phyloP scores from a whole-genome alignment of 2,888 invertebrate genomes.

The Chrysodeixis includens region DNA sequence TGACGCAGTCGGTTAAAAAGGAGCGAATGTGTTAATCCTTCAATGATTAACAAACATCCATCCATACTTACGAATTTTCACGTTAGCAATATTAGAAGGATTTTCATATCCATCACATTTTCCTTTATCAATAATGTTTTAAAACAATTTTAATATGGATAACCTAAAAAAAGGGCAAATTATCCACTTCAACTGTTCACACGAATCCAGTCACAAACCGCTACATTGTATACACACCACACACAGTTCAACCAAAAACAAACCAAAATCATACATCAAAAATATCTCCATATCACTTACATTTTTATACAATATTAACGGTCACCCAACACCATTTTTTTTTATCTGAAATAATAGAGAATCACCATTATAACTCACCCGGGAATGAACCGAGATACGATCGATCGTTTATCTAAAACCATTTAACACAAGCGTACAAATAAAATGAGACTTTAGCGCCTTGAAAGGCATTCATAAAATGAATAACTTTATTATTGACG shows the following conservation, averaged over 20 bases:
- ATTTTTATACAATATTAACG: slow-evolving; percentile 14
- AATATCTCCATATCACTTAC: slow-evolving; percentile 2
- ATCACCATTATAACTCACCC: slow-evolving; percentile 38
- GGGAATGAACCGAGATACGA: slow-evolving; percentile 48
- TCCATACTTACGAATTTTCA: too few species aligned
- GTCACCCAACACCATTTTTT: slow-evolving; percentile 11
- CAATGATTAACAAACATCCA: too few species aligned
- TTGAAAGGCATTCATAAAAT: slow-evolving; percentile 63
- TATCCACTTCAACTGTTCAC: too few species aligned
- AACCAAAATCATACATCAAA: background rate
- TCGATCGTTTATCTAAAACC: slow-evolving; percentile 48
- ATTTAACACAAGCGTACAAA: slow-evolving; percentile 41
- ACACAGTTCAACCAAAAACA: background rate
- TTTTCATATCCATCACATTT: too few species aligned
- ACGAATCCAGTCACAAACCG: background rate
- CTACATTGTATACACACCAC: background rate
- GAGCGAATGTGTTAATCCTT: too few species aligned
- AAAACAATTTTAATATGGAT: too few species aligned
- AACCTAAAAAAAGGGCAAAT: too few species aligned
- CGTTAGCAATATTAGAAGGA: too few species aligned
- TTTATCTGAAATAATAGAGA: slow-evolving; percentile 39
- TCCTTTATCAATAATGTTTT: too few species aligned
- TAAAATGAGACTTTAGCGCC: slow-evolving; percentile 59
- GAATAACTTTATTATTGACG: slow-evolving; percentile 66
- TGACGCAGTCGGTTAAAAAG: too few species aligned